Conservation (phyloP, 2,888 invertebrate species). For the Hermaeophaga mercurialis region DNA sequence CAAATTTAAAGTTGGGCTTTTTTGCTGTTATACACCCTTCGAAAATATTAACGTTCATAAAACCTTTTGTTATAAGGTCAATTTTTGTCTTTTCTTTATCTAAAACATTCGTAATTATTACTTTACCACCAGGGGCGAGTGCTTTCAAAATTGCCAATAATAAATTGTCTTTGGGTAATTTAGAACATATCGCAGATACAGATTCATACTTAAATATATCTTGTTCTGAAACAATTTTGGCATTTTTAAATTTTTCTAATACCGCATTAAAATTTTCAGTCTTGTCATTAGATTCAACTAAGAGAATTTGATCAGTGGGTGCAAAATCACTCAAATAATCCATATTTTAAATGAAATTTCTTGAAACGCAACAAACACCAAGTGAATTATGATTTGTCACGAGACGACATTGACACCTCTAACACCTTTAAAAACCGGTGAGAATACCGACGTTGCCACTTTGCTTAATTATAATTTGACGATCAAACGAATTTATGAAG, state of each 20-base stretch:
- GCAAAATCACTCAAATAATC: constrained; percentile 25
- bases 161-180: constrained; percentile 6
- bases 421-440: too few species aligned
- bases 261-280: constrained; percentile 18
- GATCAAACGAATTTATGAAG: too few species aligned
- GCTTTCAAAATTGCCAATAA: constrained; percentile 24
- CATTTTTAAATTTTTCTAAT: constrained; percentile 23
- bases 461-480: too few species aligned
- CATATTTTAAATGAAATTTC: constrained; percentile 24
- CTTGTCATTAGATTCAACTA: constrained; percentile 23
- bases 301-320: constrained; percentile 23
- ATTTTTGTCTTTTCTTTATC: constrained; percentile 45
- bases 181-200: constrained; percentile 21
- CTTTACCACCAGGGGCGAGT: constrained; percentile 45
- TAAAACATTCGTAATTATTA: constrained; percentile 37
- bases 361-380: too few species aligned
- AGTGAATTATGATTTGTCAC: too few species aligned
- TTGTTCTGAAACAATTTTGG: constrained; percentile 17
- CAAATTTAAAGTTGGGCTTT: constrained; percentile 75
- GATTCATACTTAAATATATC: constrained; percentile 22
- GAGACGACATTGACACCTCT: too few species aligned
- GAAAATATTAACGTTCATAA: constrained; percentile 45
- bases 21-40: constrained; percentile 54
- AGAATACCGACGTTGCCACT: too few species aligned
- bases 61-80: constrained; percentile 50